A percentile compares a stretch with the other conserved stretches of the same genome.
phyloP scores from a whole-genome alignment of 2,888 invertebrate genomes.

The Polydrusus pterygomalis region DNA sequence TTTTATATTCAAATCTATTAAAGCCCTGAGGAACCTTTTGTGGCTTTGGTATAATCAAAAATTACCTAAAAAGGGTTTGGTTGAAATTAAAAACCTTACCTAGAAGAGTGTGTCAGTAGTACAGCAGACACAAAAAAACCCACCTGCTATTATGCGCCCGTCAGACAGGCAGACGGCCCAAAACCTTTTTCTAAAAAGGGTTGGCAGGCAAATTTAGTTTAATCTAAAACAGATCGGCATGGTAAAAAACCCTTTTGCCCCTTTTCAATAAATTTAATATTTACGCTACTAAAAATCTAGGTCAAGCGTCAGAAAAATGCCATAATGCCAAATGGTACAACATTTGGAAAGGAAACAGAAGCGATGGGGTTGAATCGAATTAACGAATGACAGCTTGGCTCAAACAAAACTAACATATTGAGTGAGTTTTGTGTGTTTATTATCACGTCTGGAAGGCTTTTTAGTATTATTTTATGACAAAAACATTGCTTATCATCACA shows the following conservation, averaged over 20 bases:
- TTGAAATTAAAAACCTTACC: constrained; percentile 14
- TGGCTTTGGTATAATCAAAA: constrained; percentile 5
- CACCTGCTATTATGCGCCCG: constrained; percentile 46
- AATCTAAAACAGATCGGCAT: constrained; percentile 56
- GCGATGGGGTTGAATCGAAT: constrained; percentile 27
- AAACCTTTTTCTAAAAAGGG: constrained; percentile 58
- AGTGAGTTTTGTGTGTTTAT: too few species aligned
- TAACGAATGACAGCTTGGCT: constrained; percentile 15
- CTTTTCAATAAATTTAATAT: constrained; percentile 49
- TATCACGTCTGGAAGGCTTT: too few species aligned
- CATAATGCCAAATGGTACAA: constrained; percentile 47
- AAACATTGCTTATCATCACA: too few species aligned
- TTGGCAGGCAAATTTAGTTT: constrained; percentile 59
- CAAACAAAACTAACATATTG: constrained; percentile 25
- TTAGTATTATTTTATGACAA: too few species aligned
- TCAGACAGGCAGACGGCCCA: constrained; percentile 43
- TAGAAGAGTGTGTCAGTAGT: constrained; percentile 48
- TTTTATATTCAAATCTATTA: too few species aligned
- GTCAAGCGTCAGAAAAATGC: constrained; percentile 45
- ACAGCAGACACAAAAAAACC: constrained; percentile 26
- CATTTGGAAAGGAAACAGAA: constrained; percentile 47
- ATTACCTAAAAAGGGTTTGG: constrained; percentile 22
- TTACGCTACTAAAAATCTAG: constrained; percentile 45
- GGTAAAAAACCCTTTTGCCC: constrained; percentile 44
- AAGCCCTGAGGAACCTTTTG: background rate